phyloP scores from a whole-genome alignment of 1,140 invertebrate genomes.

The Diorhabda elongata region DNA sequence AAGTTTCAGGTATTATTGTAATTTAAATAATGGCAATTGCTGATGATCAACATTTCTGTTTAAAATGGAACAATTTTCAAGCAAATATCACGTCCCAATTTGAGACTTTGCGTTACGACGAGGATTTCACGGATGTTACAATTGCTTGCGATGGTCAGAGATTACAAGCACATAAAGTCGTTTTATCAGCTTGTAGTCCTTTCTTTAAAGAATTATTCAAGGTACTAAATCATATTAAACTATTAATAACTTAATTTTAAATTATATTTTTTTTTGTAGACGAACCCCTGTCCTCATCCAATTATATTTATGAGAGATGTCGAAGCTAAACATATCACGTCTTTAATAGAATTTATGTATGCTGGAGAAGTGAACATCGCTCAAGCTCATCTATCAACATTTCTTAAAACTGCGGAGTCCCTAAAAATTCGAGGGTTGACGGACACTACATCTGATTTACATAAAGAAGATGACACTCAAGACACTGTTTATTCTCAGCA shows the following conservation, averaged over 20 bases:
- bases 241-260: neutral
- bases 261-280: conserved; percentile 54
- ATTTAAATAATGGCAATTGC: conserved; percentile 48
- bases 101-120: conserved; percentile 71
- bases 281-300: conserved; percentile 80
- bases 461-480: conserved; percentile 37
- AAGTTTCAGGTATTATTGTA: neutral
- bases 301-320: conserved; percentile 81
- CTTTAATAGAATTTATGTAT: conserved; percentile 69
- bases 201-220: conserved; percentile 79
- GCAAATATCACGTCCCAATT: conserved; percentile 80
- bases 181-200: conserved; percentile 73
- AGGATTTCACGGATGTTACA: conserved; percentile 80
- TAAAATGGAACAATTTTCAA: conserved; percentile 91
- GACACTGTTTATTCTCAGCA: conserved; percentile 30
- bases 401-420: conserved; percentile 68
- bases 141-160: conserved; percentile 74
- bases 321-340: conserved; percentile 61
- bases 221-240: conserved; percentile 48
- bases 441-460: conserved; percentile 49
- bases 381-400: conserved; percentile 64
- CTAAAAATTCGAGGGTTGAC: conserved; percentile 68
- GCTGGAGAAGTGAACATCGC: conserved; percentile 73
- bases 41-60: conserved; percentile 81
- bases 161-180: conserved; percentile 75